Base-by-base conservation (phyloP, 2,113 vertebrate species). In the Eptesicus fuscus region DNA sequence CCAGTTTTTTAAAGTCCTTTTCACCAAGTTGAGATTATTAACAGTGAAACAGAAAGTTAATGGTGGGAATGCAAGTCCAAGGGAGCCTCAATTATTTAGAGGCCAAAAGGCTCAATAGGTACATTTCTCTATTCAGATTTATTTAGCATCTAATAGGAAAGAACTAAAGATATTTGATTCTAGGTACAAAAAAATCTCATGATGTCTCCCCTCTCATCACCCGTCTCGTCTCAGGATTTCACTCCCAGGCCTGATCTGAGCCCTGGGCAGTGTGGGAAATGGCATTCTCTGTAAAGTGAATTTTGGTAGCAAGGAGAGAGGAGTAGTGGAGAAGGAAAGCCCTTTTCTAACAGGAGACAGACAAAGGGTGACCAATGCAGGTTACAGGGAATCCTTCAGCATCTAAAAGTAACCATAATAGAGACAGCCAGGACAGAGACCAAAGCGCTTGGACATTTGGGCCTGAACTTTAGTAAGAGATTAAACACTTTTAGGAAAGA, bases 1-100 rank as follows among this genome's bases (percentile, higher is more conserved):
- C 40, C 32, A 92, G 40, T 80, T 94, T 42, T 71, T 94, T 83
- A 69, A 83, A 82, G 67, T 89, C 35, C 44, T 93, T 92, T 92
- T 77, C n/a, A 40, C 87, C 49, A 59, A 13, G 77, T 14, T 92
- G 65, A 85, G 32, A 83, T 87, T 42, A 88, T 70, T 76, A 92
- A 92, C 73, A 93, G 22, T 63, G 49, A 90, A 83, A 93, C 0
- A 96, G 51, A 83, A 84, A 88, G 79, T 44, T 71, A 77, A 88
- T 3, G 47, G 37, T 42, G 49, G 83, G 37, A 49, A 87, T 74
- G 30, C 4, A 93, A 84, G 23, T 35, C 51, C 30, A 77, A 84
- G 32, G 63, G 63, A 37, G 71, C 47, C 13, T 92, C 77, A 67
- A 40, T 37, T 88, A 37, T 49, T 56, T 5, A 76, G 28, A 49